Evolutionary conservation across 2,888 invertebrate species (phyloP).

Genomic region (Brachylomia viminalis): DNA sequence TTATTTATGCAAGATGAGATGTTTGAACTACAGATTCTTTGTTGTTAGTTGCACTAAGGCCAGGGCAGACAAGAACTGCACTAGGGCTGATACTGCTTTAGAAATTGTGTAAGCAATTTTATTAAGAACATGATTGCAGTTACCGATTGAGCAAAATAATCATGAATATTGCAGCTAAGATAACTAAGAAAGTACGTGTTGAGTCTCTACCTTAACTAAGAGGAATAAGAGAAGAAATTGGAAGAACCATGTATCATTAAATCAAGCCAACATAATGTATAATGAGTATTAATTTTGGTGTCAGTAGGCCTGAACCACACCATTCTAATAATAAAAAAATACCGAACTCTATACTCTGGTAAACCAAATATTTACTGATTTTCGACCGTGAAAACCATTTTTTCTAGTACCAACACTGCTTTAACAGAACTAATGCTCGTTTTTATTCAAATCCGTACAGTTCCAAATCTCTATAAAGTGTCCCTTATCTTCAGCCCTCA

Average conservation of each 20-base stretch:
- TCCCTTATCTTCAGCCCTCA: constrained; percentile 64
- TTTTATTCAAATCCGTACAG: constrained; percentile 48
- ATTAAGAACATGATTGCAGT: no score
- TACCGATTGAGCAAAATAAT: background rate
- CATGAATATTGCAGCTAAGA: background rate
- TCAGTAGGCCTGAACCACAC: background rate
- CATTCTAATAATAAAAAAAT: background rate
- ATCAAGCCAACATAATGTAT: no score
- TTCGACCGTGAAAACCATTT: background rate
- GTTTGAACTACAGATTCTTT: constrained; percentile 25
- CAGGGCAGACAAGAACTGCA: background rate
- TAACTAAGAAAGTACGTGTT: background rate
- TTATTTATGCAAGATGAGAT: constrained; percentile 17
- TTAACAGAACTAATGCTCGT: no score
- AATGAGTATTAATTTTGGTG: no score
- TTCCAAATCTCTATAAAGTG: constrained; percentile 43
- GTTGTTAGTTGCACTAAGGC: background rate
- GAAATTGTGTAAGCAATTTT: background rate
- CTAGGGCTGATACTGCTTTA: no score
- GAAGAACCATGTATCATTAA: no score
- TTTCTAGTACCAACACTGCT: background rate
- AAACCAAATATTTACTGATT: background rate
- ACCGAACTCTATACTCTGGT: background rate
- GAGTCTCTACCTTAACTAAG: background rate
- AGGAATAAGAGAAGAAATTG: background rate